Percentiles rank a stretch among this genome's conserved stretches.
Conservation (phyloP, 2,888 invertebrate genomes). For the Volucella inanis region DNA sequence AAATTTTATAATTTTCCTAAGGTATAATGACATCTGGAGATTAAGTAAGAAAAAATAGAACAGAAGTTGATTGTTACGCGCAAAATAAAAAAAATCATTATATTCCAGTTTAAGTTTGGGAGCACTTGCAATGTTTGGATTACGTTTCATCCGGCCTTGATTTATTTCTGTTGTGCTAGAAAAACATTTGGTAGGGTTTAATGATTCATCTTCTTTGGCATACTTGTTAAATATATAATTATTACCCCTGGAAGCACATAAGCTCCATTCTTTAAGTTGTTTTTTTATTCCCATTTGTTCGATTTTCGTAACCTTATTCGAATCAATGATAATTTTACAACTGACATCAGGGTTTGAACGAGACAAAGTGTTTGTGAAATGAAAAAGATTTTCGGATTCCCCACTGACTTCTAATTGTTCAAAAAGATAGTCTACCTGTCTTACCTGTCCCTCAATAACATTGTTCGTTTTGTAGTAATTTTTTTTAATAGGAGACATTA, state of each 20-base stretch:
- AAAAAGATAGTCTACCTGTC: constrained; percentile 88
- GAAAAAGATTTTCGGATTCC: constrained; percentile 84
- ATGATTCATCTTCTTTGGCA: neutral
- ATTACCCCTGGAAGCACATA: constrained; percentile 80
- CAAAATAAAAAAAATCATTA: neutral
- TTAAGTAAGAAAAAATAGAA: neutral
- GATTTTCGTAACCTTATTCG: constrained; percentile 76
- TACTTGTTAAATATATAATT: constrained; percentile 76
- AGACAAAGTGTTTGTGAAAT: constrained; percentile 80
- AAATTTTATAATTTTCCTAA: neutral
- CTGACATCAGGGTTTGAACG: constrained; percentile 38
- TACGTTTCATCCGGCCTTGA: neutral
- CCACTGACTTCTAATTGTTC: constrained; percentile 80
- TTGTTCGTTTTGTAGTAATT: constrained; percentile 44
- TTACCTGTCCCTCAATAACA: constrained; percentile 88
- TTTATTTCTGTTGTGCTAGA: neutral
- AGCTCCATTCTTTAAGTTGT: constrained; percentile 82
- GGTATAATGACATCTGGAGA: neutral
- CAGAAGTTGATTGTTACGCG: neutral
- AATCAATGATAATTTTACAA: constrained; percentile 6
- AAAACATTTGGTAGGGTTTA: constrained; percentile 15
- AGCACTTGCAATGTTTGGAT: neutral
- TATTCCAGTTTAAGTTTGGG: neutral
- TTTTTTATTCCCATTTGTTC: constrained; percentile 80
- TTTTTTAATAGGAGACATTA: constrained; percentile 10